These are phyloP conservation scores for Gallirallus australis DNA, from an alignment of 2,797 vertebrate species.

Conservation along the genomic window DNA sequence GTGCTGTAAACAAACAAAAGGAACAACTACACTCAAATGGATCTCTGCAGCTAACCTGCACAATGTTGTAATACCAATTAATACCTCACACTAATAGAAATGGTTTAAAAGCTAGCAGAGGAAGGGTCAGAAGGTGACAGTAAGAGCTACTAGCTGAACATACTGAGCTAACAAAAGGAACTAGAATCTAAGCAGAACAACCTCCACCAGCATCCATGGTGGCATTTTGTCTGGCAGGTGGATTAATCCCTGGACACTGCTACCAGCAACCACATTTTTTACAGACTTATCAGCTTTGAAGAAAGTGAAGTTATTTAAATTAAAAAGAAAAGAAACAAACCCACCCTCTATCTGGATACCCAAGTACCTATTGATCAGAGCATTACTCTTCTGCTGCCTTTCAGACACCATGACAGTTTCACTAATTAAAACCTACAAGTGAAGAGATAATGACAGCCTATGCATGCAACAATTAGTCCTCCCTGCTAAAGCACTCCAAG, in stretches of 20 bases:
- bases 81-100: not conserved
- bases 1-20: not conserved
- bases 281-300: not conserved
- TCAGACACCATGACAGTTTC: not conserved
- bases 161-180: not conserved
- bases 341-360: not conserved
- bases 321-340: too few species aligned
- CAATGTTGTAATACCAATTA: not conserved
- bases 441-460: slow-evolving; percentile 12
- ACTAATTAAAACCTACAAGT: not conserved
- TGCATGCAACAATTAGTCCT: not conserved
- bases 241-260: not conserved
- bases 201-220: not conserved
- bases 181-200: not conserved
- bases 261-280: not conserved
- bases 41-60: not conserved
- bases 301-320: not conserved
- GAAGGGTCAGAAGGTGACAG: not conserved
- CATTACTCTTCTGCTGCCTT: not conserved
- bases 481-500: not conserved
- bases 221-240: not conserved
- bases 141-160: not conserved
- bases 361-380: not conserved
- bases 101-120: not conserved
- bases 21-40: not conserved